These are phyloP conservation scores for Oceanites oceanicus DNA, from an alignment of 2,113 vertebrate species.

Conservation along the genomic window DNA sequence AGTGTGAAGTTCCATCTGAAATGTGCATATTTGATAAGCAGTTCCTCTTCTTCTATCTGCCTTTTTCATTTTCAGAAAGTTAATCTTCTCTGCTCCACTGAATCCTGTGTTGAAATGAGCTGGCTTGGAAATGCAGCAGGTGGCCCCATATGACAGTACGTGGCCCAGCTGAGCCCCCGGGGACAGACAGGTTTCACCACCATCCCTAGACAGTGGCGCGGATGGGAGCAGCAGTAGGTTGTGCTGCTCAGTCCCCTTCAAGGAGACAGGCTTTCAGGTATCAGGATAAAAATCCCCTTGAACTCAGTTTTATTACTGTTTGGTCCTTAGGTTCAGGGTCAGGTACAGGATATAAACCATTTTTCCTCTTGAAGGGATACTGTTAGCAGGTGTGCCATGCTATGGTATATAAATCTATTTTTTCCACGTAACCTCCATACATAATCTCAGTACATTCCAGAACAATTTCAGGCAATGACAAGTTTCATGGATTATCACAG, in stretches of 20 bases:
- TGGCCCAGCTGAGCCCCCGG: neutral
- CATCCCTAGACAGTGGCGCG: neutral
- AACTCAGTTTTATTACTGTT: neutral
- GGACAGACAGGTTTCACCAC: neutral
- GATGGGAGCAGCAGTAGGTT: neutral
- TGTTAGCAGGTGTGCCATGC: neutral
- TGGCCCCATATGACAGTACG: neutral
- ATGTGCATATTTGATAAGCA: constrained; percentile 84
- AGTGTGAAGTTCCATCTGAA: constrained; percentile 81
- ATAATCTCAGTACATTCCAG: neutral
- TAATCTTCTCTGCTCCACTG: constrained; percentile 74
- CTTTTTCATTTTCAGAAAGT: constrained; percentile 77
- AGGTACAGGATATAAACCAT: neutral
- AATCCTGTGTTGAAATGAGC: constrained; percentile 3
- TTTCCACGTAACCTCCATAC: accelerated
- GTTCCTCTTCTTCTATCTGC: constrained; percentile 65
- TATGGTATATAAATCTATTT: neutral
- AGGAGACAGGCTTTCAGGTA: neutral
- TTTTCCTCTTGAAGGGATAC: neutral
- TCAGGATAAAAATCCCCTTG: neutral
- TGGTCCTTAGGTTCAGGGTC: neutral
- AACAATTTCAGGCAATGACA: neutral
- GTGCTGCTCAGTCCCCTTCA: neutral
- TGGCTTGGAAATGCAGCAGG: constrained; percentile 35
- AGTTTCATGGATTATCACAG: neutral